Evolutionary conservation across 2,113 vertebrate genomes (phyloP).

Genomic region (Clinocottus analis): DNA sequence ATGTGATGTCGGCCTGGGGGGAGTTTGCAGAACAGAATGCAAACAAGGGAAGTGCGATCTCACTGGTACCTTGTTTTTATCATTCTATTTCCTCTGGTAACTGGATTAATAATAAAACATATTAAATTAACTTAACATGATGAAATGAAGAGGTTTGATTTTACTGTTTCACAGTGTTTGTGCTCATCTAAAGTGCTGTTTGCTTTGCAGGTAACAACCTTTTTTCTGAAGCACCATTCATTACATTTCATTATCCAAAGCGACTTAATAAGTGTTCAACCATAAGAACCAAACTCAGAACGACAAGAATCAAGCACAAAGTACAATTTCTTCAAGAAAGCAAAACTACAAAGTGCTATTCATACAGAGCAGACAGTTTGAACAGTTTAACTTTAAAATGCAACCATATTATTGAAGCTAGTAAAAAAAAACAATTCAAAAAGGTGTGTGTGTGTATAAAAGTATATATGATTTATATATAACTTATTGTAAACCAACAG

Average conservation of each 20-base stretch:
- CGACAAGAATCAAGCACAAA: too few species aligned
- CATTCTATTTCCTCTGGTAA: slow-evolving; percentile 70
- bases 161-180: not conserved
- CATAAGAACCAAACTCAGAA: too few species aligned
- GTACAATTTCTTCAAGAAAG: too few species aligned
- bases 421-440: not conserved
- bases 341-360: too few species aligned
- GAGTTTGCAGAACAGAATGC: slow-evolving; percentile 33
- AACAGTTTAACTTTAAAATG: not conserved
- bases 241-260: too few species aligned
- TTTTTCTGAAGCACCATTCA: not conserved
- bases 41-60: slow-evolving; percentile 62
- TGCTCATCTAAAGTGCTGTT: not conserved
- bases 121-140: slow-evolving; percentile 67
- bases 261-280: too few species aligned
- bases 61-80: slow-evolving; percentile 66
- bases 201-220: not conserved
- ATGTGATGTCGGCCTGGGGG: slow-evolving; percentile 20
- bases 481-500: not conserved
- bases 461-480: too few species aligned
- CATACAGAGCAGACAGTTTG: not conserved
- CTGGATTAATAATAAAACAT: slow-evolving; percentile 75
- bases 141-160: slow-evolving; percentile 25
- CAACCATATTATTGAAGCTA: too few species aligned
- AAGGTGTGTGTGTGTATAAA: too few species aligned